phyloP scores from a whole-genome alignment of 1,140 invertebrate genomes.

The Leptopilina boulardi region DNA sequence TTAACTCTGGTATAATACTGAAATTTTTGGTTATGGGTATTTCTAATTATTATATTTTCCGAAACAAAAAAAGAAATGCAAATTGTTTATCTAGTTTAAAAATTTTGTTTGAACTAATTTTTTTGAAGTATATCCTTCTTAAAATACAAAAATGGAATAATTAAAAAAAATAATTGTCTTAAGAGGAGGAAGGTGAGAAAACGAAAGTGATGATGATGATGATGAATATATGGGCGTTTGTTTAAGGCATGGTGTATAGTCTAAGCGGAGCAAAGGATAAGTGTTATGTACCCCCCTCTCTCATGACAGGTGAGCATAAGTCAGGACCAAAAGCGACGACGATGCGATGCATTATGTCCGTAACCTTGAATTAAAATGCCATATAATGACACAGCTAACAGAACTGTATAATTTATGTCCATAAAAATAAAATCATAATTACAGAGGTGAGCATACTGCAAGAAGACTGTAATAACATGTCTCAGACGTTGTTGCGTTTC shows the following conservation, averaged over 20 bases:
- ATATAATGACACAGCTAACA: slow-evolving; percentile 74
- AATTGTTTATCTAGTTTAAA: too few relatives aligned
- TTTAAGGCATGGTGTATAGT: not conserved
- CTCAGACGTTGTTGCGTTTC: slow-evolving; percentile 48
- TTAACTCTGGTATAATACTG: too few relatives aligned
- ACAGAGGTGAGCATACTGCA: slow-evolving; percentile 71
- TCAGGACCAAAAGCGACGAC: slow-evolving; percentile 49
- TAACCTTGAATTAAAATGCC: slow-evolving; percentile 75
- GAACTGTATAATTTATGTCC: slow-evolving; percentile 74
- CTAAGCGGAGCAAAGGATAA: slow-evolving; percentile 3
- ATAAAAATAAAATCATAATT: slow-evolving; percentile 77
- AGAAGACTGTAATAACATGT: slow-evolving; percentile 74
- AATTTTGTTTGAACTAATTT: too few relatives aligned
- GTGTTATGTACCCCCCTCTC: slow-evolving; percentile 19
- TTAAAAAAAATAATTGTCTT: not conserved
- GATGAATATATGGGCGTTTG: slow-evolving; percentile 21
- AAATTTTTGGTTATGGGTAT: too few relatives aligned
- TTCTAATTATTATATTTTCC: too few relatives aligned
- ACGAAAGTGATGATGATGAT: not conserved
- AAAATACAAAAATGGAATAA: not conserved
- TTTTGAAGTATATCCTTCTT: not conserved
- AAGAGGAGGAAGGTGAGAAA: slow-evolving; percentile 6
- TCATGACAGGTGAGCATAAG: slow-evolving; percentile 44
- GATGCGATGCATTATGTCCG: slow-evolving; percentile 71
- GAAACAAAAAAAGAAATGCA: too few relatives aligned